Conservation (phyloP, 2,888 invertebrate genomes). For the Drosophila vallismaia region DNA sequence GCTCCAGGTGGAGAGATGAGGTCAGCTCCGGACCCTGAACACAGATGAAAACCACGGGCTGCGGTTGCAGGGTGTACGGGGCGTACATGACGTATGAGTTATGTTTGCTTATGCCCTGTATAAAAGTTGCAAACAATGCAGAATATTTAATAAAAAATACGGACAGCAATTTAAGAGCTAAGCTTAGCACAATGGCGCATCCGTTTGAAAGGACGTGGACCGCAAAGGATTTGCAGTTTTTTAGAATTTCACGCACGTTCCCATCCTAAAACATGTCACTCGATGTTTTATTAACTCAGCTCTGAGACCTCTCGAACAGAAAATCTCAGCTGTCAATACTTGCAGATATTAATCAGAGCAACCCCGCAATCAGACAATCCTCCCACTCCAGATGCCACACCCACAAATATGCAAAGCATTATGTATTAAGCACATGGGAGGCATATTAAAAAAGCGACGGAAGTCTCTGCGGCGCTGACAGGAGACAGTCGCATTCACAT, state of each 20-base stretch:
- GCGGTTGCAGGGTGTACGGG: constrained; percentile 51
- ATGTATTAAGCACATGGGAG: constrained; percentile 60
- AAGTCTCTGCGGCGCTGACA: constrained; percentile 24
- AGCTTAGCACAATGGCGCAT: constrained; percentile 26
- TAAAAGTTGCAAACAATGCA: constrained; percentile 42
- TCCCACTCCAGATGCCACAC: neutral
- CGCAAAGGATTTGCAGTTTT: constrained; percentile 49
- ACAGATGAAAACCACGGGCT: constrained; percentile 18
- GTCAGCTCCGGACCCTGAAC: constrained; percentile 23
- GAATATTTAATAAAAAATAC: constrained; percentile 57
- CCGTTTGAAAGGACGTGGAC: constrained; percentile 19
- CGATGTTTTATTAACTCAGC: constrained; percentile 74
- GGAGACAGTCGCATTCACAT: constrained; percentile 37
- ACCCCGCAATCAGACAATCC: constrained; percentile 14
- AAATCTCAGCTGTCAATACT: constrained; percentile 76
- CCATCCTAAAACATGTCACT: constrained; percentile 69
- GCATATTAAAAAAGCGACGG: constrained; percentile 67
- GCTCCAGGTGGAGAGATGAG: constrained; percentile 31
- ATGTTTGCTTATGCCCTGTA: constrained; percentile 40
- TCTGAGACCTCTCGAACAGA: constrained; percentile 21
- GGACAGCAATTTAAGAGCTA: constrained; percentile 61
- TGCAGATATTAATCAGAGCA: constrained; percentile 73
- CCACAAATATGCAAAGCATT: constrained; percentile 59
- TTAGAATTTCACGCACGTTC: constrained; percentile 65
- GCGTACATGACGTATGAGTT: constrained; percentile 64